phyloP scores from a whole-genome alignment of 2,888 invertebrate genomes.

The Tipula helvola region DNA sequence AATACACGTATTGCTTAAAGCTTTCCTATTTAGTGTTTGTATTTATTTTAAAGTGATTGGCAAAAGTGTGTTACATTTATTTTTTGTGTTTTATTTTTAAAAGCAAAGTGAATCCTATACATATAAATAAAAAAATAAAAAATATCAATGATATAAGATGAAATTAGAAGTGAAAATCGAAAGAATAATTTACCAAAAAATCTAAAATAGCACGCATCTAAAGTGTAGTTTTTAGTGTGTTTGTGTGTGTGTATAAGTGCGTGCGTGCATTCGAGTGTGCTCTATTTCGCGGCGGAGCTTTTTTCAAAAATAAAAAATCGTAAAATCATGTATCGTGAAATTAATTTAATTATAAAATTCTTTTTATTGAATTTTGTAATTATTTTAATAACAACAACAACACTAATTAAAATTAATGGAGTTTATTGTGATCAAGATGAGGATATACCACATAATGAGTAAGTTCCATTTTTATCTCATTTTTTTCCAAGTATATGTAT shows the following conservation, averaged over 20 bases:
- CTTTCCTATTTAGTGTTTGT: neutral
- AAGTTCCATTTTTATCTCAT: slow-evolving; percentile 37
- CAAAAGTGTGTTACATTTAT: neutral
- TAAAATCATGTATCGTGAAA: neutral
- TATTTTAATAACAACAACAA: slow-evolving; percentile 4
- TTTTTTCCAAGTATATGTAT: neutral
- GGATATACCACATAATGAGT: slow-evolving; percentile 85
- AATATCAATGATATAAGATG: neutral
- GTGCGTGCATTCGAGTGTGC: neutral
- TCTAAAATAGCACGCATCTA: neutral
- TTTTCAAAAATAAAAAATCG: neutral
- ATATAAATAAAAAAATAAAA: neutral
- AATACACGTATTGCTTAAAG: neutral
- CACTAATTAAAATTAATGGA: slow-evolving; percentile 5
- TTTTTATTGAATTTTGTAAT: neutral
- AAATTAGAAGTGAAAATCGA: neutral
- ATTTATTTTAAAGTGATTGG: neutral
- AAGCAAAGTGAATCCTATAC: neutral
- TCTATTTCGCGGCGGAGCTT: neutral
- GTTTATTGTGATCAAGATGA: slow-evolving; percentile 59
- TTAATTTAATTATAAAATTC: neutral
- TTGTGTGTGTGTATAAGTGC: neutral
- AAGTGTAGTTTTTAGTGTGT: neutral
- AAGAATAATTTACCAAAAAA: neutral
- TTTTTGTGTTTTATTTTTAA: neutral